Base-by-base conservation (phyloP, 2,888 invertebrate genomes). In the Hermodice carunculata region DNA sequence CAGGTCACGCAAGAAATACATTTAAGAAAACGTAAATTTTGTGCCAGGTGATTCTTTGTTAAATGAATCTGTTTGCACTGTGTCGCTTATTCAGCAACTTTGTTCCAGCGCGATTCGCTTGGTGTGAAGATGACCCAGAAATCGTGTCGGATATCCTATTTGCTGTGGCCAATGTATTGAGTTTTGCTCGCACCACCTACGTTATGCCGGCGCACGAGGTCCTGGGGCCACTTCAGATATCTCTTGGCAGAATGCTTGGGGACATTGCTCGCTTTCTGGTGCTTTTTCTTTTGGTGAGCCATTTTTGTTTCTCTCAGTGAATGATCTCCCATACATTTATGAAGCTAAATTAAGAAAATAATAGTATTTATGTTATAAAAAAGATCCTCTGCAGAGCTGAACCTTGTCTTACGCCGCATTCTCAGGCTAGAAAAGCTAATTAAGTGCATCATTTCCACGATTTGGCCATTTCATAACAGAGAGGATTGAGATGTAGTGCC, bases 141-240 rank as follows among this genome's bases (percentile, higher is more conserved):
- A 70, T 74, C 46, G 61, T 75, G 14, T 71, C 75, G 3, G 75
- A 75, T 61, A 66, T 75, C 49, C 60, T 75, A 43, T 75, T 75
- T 42, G 74, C 75, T 34, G 54, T 75, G 11, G 75, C 75, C 32
- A 75, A 75, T 49, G 71, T 75, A 8, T 58, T 75, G 53, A 71
- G 70, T 44, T 75, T 76, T 49, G 75, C 71, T 19, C 64, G 75
- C n/a, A 73, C 75, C 11, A 74, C 73, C 19, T 76, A 73, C 60
- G 44, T 75, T 37, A 75, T 75, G 75, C 75, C 75, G 3, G 65
- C 75, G 2, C 72, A 68, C 48, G 75, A 75, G 61, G 46, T 74
- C 40, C 60, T 75, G 22, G 75, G 75, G 14, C 75, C 75, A 1
- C 66, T 75, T n/a, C 75, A 75, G 63, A 76, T 75, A 40, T 74